Conservation (phyloP, 2,113 vertebrate genomes). For the Vimba vimba region DNA sequence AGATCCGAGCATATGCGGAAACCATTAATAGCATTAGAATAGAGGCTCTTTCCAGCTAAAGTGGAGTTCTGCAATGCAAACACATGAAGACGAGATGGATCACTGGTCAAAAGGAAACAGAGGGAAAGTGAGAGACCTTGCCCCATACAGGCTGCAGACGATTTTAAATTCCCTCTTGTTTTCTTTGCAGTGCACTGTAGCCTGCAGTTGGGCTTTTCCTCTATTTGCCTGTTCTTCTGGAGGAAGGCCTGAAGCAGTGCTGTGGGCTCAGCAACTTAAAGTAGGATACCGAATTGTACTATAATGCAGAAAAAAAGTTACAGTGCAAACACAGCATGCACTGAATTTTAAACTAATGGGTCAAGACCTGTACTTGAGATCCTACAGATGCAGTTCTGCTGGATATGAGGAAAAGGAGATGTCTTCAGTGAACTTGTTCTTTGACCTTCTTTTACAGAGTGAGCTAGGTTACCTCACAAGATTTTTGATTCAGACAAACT, state of each 20-base stretch:
- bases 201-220: not conserved
- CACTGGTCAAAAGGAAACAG: not conserved
- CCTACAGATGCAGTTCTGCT: not conserved
- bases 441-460: not conserved
- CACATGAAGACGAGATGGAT: not conserved
- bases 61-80: not conserved
- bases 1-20: not conserved
- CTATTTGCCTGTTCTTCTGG: slow-evolving; percentile 14
- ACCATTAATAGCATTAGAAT: not conserved
- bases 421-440: not conserved
- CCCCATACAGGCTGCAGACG: not conserved
- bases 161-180: slow-evolving; percentile 12
- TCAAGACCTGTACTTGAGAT: slow-evolving; percentile 9
- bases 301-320: not conserved
- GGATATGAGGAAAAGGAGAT: not conserved
- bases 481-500: slow-evolving; percentile 1
- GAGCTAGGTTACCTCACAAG: not conserved
- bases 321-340: not conserved
- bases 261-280: not conserved
- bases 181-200: slow-evolving; percentile 12
- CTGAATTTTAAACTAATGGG: not conserved
- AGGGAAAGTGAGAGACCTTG: not conserved
- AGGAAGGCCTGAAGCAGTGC: not conserved
- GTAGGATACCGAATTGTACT: not conserved
- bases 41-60: slow-evolving; percentile 11